Conservation (phyloP, 2,888 invertebrate species). For the Thereva nobilitata region DNA sequence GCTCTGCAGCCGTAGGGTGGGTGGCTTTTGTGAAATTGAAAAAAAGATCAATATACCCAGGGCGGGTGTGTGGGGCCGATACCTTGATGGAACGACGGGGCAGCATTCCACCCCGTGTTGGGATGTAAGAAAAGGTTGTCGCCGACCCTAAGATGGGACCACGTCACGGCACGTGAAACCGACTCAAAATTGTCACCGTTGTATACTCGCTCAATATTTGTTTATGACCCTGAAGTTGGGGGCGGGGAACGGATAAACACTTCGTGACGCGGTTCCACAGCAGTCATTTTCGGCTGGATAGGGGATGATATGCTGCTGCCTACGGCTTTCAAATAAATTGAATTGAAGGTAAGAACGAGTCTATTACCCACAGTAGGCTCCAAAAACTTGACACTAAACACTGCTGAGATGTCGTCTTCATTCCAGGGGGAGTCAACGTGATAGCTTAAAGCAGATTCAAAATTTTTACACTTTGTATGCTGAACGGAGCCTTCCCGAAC, state of each 20-base stretch:
- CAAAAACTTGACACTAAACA: background rate
- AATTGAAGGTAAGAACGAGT: constrained; percentile 17
- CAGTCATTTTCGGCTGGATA: constrained; percentile 30
- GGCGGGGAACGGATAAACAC: constrained; percentile 38
- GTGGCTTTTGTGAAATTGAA: constrained; percentile 21
- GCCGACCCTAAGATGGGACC: no score
- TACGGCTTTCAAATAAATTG: constrained; percentile 37
- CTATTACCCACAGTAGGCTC: background rate
- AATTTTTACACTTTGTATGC: no score
- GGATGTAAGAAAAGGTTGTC: background rate
- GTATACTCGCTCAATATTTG: constrained; percentile 36
- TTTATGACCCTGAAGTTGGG: constrained; percentile 31
- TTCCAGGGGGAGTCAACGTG: no score
- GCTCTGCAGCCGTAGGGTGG: constrained; percentile 12
- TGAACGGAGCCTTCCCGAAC: no score
- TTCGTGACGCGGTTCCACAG: constrained; percentile 30
- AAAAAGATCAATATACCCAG: constrained; percentile 32
- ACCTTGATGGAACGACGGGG: no score
- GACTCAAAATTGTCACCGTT: background rate
- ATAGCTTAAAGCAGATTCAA: no score
- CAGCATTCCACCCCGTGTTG: no score
- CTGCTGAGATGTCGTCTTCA: no score
- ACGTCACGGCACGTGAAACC: no score
- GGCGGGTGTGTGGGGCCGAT: no score
- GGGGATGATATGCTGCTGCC: constrained; percentile 17